Percentiles rank a stretch among this genome's conserved stretches.
Conservation (phyloP, 2,797 vertebrate genomes). For the Scomberomorus guttatus region DNA sequence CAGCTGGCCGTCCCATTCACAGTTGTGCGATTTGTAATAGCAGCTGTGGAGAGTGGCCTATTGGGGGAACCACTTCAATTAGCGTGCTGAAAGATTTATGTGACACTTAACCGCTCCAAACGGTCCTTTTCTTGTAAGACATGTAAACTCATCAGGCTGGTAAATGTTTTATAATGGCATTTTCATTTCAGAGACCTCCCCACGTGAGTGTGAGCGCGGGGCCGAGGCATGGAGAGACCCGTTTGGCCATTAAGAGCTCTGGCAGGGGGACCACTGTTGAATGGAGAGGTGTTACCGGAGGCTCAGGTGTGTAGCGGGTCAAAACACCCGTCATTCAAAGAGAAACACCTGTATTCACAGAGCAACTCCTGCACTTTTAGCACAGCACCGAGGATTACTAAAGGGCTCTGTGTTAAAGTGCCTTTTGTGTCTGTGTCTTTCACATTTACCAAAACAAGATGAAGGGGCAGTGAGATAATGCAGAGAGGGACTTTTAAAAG, state of each 20-base stretch:
- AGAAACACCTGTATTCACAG: conserved; percentile 52
- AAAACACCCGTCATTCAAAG: conserved; percentile 27
- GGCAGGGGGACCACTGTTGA: conserved; percentile 20
- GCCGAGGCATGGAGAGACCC: background rate
- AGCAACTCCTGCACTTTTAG: conserved; percentile 14
- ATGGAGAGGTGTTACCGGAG: conserved; percentile 28
- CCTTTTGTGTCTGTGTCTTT: background rate
- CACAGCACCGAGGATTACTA: background rate
- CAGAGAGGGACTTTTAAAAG: background rate
- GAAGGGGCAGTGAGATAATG: background rate
- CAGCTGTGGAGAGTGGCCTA: conserved; percentile 69
- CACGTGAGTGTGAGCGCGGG: conserved; percentile 28
- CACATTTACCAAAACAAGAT: background rate
- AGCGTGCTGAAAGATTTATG: conserved; percentile 76
- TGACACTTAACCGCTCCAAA: conserved; percentile 74
- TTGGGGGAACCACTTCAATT: conserved; percentile 76
- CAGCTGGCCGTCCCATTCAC: conserved; percentile 66
- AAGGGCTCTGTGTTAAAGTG: background rate
- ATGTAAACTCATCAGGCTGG: conserved; percentile 74
- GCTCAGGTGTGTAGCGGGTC: conserved; percentile 48
- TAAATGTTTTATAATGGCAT: conserved; percentile 78
- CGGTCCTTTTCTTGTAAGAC: conserved; percentile 71
- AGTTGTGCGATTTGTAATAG: conserved; percentile 67
- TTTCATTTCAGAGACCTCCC: conserved; percentile 66
- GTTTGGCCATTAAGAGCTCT: conserved; percentile 31